A percentile compares a stretch with the other conserved stretches of the same genome.
phyloP scores from a whole-genome alignment of 2,113 vertebrate genomes.

The Tyto alba region DNA sequence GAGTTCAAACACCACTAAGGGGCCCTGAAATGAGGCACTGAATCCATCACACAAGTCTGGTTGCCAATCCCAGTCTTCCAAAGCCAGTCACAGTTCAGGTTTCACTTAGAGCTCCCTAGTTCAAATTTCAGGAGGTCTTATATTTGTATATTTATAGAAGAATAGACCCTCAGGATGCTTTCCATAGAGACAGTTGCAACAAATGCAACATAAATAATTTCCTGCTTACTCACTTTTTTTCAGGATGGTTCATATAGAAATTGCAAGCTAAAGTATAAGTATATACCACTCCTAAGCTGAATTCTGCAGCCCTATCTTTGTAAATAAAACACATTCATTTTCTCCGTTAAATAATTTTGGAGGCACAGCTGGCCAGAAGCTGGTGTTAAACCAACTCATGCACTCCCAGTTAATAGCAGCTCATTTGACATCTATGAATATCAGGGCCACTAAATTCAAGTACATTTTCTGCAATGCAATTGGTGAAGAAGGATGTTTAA shows the following conservation, averaged over 20 bases:
- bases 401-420: not conserved
- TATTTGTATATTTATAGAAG: not conserved
- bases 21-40: not conserved
- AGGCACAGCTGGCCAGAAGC: not conserved
- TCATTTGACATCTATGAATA: not conserved
- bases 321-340: not conserved
- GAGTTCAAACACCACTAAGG: not conserved
- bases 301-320: not conserved
- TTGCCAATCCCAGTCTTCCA: not conserved
- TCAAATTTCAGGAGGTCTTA: not conserved
- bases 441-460: not conserved
- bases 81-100: fast-evolving
- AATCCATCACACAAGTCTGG: not conserved
- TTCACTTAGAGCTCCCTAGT: not conserved
- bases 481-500: slow-evolving; percentile 30
- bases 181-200: not conserved
- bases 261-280: not conserved
- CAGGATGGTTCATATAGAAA: not conserved
- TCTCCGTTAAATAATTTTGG: not conserved
- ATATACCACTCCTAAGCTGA: not conserved
- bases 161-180: not conserved
- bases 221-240: not conserved
- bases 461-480: not conserved
- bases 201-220: not conserved
- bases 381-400: not conserved